Evolutionary conservation across 2,113 vertebrate species (phyloP).

Genomic region (Trogon surrucura): DNA sequence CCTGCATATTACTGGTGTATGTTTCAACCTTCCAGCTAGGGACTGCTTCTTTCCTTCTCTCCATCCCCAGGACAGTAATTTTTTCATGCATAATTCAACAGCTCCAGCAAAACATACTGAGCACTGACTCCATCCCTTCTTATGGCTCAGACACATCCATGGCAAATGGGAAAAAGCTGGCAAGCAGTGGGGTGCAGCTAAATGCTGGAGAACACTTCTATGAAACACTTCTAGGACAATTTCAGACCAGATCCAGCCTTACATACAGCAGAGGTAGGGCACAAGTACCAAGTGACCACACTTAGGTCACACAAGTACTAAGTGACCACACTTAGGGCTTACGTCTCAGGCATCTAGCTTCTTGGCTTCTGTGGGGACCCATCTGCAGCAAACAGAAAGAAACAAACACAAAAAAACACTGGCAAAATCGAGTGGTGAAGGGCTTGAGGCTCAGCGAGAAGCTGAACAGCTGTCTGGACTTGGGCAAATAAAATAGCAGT

Average conservation of each 20-base stretch:
- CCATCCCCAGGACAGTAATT: neutral
- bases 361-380: neutral
- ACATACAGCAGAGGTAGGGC: accelerated
- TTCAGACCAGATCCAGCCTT: neutral
- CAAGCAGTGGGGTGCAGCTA: neutral
- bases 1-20: neutral
- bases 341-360: neutral
- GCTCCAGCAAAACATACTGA: neutral
- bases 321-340: neutral
- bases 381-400: neutral
- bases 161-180: neutral
- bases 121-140: neutral
- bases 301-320: neutral
- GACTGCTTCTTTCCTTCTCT: neutral
- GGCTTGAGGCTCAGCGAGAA: neutral
- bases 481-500: neutral
- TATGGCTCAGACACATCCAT: neutral
- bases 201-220: neutral
- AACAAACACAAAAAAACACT: neutral
- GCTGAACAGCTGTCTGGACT: neutral
- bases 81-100: neutral
- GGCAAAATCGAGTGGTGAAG: neutral
- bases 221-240: neutral
- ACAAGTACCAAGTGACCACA: neutral
- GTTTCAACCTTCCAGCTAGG: neutral